A percentile compares a stretch with the other conserved stretches of the same genome.
These are phyloP conservation scores for Montipora efflorescens DNA, from an alignment of 64 coral and sea anemone species.

Conservation along the genomic window DNA sequence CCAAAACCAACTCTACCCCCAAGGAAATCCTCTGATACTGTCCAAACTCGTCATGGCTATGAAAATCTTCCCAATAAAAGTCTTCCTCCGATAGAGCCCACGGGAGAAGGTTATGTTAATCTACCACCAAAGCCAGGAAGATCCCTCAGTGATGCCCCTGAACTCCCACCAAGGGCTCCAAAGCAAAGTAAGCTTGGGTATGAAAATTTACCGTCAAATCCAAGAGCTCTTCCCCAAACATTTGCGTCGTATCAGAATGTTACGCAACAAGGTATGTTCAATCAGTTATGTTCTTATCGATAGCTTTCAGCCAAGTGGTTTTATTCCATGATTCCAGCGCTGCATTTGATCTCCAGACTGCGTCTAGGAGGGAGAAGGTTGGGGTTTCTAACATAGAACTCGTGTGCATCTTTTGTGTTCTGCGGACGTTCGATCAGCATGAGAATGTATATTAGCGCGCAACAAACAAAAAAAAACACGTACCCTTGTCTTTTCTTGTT, in stretches of 20 bases:
- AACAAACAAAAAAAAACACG: too few relatives aligned
- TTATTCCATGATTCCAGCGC: too few relatives aligned
- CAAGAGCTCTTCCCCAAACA: not conserved
- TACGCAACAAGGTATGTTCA: not conserved
- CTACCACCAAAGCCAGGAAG: not conserved
- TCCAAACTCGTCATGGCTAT: not conserved
- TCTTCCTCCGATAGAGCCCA: not conserved
- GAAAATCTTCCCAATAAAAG: constrained; percentile 27
- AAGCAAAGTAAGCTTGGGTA: not conserved
- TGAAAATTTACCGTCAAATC: constrained; percentile 18
- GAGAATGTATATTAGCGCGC: not conserved
- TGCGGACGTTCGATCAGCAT: too few relatives aligned
- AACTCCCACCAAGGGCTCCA: constrained; percentile 16
- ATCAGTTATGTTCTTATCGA: too few relatives aligned
- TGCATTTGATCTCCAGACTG: too few relatives aligned
- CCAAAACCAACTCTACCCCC: not conserved
- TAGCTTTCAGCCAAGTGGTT: not conserved
- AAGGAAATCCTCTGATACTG: not conserved
- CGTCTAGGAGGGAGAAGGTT: too few relatives aligned
- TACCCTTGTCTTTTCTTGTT: too few relatives aligned
- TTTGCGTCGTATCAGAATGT: constrained; percentile 4
- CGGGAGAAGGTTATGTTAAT: not conserved
- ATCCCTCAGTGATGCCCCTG: not conserved
- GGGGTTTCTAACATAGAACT: too few relatives aligned
- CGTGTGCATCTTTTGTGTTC: too few relatives aligned